phyloP scores from a whole-genome alignment of 2,888 invertebrate species.

The Ptilodon capucinus region DNA sequence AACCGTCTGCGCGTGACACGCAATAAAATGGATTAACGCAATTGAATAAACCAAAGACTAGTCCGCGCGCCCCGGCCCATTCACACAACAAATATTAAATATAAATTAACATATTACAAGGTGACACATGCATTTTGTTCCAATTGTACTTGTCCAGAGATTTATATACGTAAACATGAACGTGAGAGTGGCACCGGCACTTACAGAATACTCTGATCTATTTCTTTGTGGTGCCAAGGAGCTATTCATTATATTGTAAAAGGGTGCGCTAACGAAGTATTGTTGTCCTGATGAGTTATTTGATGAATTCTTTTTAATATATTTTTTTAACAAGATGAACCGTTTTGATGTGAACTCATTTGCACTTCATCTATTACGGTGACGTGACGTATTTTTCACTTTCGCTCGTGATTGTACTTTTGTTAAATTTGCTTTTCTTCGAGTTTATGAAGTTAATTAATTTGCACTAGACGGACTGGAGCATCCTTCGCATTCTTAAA shows the following conservation, averaged over 20 bases:
- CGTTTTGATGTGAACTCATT: constrained; percentile 46
- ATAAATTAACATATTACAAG: constrained; percentile 78
- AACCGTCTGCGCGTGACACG: constrained; percentile 66
- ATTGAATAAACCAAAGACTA: constrained; percentile 53
- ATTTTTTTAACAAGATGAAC: constrained; percentile 43
- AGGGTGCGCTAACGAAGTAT: constrained; percentile 72
- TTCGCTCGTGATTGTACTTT: constrained; percentile 20
- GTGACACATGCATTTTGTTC: constrained; percentile 60
- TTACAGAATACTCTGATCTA: constrained; percentile 10
- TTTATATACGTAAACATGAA: constrained; percentile 76
- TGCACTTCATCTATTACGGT: constrained; percentile 45
- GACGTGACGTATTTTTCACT: constrained; percentile 29
- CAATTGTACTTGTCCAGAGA: constrained; percentile 64
- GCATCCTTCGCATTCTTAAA: no score
- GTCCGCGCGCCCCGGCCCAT: constrained; percentile 44
- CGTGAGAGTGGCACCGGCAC: constrained; percentile 51
- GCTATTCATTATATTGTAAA: constrained; percentile 33
- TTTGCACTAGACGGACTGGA: no score
- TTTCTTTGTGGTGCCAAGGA: constrained; percentile 19
- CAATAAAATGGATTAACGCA: constrained; percentile 78
- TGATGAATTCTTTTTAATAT: constrained; percentile 44
- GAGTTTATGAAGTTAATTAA: no score
- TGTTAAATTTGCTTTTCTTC: not conserved
- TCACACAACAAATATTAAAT: constrained; percentile 72
- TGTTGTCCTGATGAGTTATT: constrained; percentile 56